Base-by-base conservation (phyloP, 2,888 invertebrate species). In the Augiades crinisus region DNA sequence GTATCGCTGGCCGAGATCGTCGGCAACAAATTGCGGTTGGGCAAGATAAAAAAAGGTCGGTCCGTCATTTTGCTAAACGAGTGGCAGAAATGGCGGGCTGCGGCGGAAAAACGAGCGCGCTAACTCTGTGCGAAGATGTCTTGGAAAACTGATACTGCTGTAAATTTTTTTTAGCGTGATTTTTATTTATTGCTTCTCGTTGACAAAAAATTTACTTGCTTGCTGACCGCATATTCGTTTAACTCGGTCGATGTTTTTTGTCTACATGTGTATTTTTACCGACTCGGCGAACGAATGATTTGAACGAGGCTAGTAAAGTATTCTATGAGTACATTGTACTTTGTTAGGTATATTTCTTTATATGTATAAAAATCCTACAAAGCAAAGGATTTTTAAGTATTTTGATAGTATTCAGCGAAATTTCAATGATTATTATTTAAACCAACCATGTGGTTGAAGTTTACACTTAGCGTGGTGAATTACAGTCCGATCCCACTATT, bases 1-100 rank as follows among this genome's bases (percentile, higher is more conserved):
- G 79, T 83, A 86, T 87, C 85, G 81, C 78, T 63, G 70, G 72
- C 68, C 70, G 70, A 77, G 78, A 86, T 84, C 82, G 82, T 74
- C 68, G 70, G 75, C 77, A 80, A 81, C 85, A 83, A 87, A 88
- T 88, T 87, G 87, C 85, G 84, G 88, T 82, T 78, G 78, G 75
- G 63, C 70, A 71, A 86, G 85, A 86, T 86, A 87, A 87, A 88
- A 54, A 88, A 88, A 84, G 88, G 88, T 83, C 78, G 78, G 84
- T 84, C 78, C 83, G 83, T 85, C 85, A 85, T 87, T 88, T 83
- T 78, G 80, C 74, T 79, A 83, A 85, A 84, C 82, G 86, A 84
- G 76, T 81, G 71, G 70, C 67, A 75, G 74, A 67, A 65, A 66
- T 70, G 73, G 66, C 63, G 71, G 70, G 67, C 68, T 73, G 74